Conservation (phyloP, 2,113 vertebrate genomes). For the Burhinus bistriatus region DNA sequence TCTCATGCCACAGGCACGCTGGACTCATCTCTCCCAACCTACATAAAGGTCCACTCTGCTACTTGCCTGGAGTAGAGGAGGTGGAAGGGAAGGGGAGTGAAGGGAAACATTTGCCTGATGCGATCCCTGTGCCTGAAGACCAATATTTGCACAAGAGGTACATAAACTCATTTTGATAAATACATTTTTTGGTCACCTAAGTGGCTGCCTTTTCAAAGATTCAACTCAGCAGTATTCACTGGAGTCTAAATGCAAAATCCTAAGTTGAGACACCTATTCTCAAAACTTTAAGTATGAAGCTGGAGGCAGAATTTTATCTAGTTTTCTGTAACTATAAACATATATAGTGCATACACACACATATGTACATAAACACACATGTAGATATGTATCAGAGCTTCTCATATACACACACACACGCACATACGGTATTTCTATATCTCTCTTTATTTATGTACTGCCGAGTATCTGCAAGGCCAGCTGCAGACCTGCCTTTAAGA, state of each 20-base stretch:
- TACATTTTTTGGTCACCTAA: not conserved
- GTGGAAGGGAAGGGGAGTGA: not conserved
- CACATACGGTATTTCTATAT: fast-evolving
- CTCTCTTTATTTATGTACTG: fast-evolving
- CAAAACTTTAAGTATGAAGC: not conserved
- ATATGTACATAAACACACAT: not conserved
- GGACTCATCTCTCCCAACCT: not conserved
- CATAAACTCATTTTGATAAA: not conserved
- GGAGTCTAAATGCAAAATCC: not conserved
- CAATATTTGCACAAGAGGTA: not conserved
- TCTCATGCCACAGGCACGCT: not conserved
- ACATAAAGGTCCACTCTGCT: not conserved
- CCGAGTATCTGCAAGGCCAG: not conserved
- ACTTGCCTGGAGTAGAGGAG: not conserved
- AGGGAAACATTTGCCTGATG: not conserved
- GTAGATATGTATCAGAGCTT: not conserved
- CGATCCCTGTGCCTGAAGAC: not conserved
- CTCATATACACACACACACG: not conserved
- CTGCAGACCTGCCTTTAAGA: not conserved
- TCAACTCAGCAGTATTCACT: not conserved
- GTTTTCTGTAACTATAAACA: not conserved
- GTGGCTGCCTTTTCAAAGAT: not conserved
- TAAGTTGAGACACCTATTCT: not conserved
- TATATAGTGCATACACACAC: not conserved
- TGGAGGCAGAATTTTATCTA: fast-evolving